Conservation (phyloP, 2,113 vertebrate genomes). For the Scomber scombrus region DNA sequence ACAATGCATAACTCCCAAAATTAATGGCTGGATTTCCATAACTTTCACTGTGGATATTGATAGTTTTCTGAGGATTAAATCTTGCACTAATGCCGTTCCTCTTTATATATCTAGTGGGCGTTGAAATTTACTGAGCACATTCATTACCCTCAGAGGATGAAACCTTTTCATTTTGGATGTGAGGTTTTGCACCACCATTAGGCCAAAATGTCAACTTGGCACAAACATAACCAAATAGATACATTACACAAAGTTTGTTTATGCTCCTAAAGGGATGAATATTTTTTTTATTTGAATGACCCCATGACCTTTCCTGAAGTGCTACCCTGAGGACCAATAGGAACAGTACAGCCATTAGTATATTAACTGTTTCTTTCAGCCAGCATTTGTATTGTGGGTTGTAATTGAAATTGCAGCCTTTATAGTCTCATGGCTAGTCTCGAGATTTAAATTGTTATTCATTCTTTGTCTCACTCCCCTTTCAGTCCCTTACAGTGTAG, state of each 20-base stretch:
- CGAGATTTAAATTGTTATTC: neutral
- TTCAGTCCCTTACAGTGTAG: conserved; percentile 45
- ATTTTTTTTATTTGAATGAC: neutral
- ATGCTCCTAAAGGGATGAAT: no score
- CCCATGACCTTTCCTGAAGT: neutral
- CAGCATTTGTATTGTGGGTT: neutral
- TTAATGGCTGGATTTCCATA: no score
- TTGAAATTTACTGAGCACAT: neutral
- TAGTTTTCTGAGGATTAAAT: neutral
- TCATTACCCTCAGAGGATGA: neutral
- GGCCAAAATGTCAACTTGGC: no score
- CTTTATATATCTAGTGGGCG: neutral
- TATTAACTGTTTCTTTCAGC: neutral
- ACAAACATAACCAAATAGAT: no score
- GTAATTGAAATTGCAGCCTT: neutral
- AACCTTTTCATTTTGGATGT: neutral
- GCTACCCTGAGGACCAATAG: neutral
- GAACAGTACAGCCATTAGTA: neutral
- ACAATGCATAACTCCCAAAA: no score
- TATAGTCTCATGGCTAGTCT: neutral
- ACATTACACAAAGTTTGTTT: no score
- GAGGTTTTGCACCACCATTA: no score
- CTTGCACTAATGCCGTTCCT: neutral
- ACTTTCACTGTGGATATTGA: neutral
- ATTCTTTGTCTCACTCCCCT: neutral